phyloP scores from a whole-genome alignment of 2,113 vertebrate species.

The Otocyon megalotis region DNA sequence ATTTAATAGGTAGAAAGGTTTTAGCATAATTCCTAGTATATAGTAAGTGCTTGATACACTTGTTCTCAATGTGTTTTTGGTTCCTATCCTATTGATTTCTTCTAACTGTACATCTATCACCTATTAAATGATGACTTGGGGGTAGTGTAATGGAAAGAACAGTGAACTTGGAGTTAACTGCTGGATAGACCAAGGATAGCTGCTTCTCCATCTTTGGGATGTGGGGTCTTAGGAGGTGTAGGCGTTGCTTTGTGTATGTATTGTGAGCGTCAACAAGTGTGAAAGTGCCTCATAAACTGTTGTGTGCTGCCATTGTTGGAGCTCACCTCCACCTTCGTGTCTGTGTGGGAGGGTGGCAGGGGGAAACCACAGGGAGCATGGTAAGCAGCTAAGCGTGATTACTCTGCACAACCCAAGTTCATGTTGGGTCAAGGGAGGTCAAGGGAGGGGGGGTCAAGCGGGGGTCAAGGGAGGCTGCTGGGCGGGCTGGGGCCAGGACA shows the following conservation, averaged over 20 bases:
- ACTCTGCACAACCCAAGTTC: background rate
- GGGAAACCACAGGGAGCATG: background rate
- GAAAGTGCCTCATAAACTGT: background rate
- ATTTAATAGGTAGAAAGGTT: background rate
- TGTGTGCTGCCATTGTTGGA: background rate
- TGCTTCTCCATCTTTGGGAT: background rate
- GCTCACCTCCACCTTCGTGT: background rate
- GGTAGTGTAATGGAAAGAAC: background rate
- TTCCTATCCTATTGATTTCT: constrained; percentile 18
- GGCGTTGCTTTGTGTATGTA: background rate
- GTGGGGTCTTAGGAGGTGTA: background rate
- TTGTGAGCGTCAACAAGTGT: background rate
- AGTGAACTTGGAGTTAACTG: background rate
- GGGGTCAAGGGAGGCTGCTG: no score
- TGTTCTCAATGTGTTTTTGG: background rate
- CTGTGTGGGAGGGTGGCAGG: background rate
- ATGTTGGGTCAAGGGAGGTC: no score
- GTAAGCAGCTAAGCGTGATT: background rate
- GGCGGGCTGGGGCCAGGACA: no score
- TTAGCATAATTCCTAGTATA: background rate
- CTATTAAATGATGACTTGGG: background rate
- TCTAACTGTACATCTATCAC: background rate
- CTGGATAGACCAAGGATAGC: background rate
- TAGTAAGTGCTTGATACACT: background rate
- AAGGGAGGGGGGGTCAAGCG: no score